Base-by-base conservation (phyloP, 2,113 vertebrate species). In the Delphinus delphis region DNA sequence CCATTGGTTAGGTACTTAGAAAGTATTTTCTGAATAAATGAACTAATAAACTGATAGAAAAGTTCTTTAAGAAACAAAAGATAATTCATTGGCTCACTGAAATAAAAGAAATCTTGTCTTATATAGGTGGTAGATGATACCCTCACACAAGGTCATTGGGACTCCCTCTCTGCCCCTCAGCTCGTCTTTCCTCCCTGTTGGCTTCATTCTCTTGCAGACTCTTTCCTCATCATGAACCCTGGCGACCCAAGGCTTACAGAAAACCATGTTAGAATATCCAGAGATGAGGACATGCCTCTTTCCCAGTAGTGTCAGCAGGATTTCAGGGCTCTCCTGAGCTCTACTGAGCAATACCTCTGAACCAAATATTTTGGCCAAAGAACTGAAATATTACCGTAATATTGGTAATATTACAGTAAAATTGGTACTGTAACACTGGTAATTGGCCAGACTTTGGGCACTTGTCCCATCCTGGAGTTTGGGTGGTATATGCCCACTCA, bases 91-190 rank as follows among this genome's bases (percentile, higher is more conserved):
- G 8, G 31, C 18, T 74, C 28, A n/a, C 1, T 33, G 36, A 33
- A n/a, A 58, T 81, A 63, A 60, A 82, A 62, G 10, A 44, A 3
- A 7, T 36, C 5, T 74, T 2, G 38, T 47, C 44, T 38, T 23
- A 38, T 9, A 5, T 18, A 88, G 25, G 25, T 62, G 15, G 38
- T 31, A 44, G 77, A 14, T 3, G 0, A 2, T 33, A 4, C 18
- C 28, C 44, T 55, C 6, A 18, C 14, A 21, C 3, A 1, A 0
- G 3, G 12, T 25, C 68, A 4, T 6, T 9, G 53, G n/a, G 5
- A 31, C 23, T 3, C 6, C 31, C 11, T 92, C 11, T 92, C 60
- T 89, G 18, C 8, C 2, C 15, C 8, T 38, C 31, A 36, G 65
- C 36, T 92, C 58, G 6, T 5, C 13, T 60, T 63, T 68, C 8